Evolutionary conservation across 2,888 invertebrate species (phyloP).

Genomic region (Theretra japonica): DNA sequence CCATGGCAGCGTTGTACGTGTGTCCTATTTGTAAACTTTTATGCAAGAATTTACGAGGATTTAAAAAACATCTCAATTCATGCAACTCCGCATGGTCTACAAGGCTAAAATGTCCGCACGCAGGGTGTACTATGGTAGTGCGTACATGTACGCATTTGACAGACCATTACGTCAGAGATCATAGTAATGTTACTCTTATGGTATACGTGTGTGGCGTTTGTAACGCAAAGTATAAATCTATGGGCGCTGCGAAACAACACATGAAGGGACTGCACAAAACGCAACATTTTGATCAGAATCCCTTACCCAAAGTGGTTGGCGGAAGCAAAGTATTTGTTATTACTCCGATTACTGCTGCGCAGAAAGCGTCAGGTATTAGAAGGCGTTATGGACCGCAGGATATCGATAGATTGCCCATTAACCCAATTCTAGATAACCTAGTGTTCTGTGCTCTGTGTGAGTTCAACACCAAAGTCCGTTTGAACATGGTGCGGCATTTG

Average conservation of each 20-base stretch:
- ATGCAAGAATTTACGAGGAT: slow-evolving; percentile 42
- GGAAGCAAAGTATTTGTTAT: slow-evolving; percentile 12
- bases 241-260: slow-evolving; percentile 50
- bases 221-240: slow-evolving; percentile 33
- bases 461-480: slow-evolving; percentile 88
- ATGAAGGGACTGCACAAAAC: slow-evolving; percentile 48
- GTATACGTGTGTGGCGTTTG: slow-evolving; percentile 54
- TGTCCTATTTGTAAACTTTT: slow-evolving; percentile 58
- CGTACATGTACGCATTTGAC: slow-evolving; percentile 43
- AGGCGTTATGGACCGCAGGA: slow-evolving; percentile 84
- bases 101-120: slow-evolving; percentile 30
- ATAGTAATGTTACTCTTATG: slow-evolving; percentile 35
- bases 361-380: slow-evolving; percentile 36
- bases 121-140: background rate
- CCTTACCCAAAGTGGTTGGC: slow-evolving; percentile 24
- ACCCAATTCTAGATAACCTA: slow-evolving; percentile 85
- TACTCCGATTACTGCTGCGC: slow-evolving; percentile 25
- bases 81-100: slow-evolving; percentile 43
- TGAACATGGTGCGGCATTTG: slow-evolving; percentile 89
- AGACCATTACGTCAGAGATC: slow-evolving; percentile 53
- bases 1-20: slow-evolving; percentile 42
- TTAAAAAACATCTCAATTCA: slow-evolving; percentile 56
- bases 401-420: slow-evolving; percentile 86
- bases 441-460: slow-evolving; percentile 88
- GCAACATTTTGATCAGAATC: slow-evolving; percentile 27